Percentiles rank a stretch among this genome's conserved stretches.
These are phyloP conservation scores for Cactoblastis cactorum DNA, from an alignment of 2,888 invertebrate species.

Conservation along the genomic window DNA sequence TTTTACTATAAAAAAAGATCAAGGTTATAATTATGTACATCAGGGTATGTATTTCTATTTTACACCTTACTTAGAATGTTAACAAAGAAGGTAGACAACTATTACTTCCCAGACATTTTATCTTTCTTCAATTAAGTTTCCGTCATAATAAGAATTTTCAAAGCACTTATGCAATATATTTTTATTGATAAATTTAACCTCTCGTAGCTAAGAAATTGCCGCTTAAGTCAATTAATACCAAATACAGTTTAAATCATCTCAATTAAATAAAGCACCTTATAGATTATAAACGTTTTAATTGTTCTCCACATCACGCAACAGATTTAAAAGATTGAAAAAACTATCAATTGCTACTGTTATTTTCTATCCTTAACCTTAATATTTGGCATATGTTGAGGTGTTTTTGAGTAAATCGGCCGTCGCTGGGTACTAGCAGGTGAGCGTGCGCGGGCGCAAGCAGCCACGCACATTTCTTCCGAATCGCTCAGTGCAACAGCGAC, in stretches of 20 bases:
- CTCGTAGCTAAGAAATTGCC: not conserved
- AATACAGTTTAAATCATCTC: not conserved
- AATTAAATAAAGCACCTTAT: not conserved
- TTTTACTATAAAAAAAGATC: no score
- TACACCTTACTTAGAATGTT: slow-evolving; percentile 5
- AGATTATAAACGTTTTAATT: slow-evolving; percentile 17
- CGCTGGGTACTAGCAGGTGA: slow-evolving; percentile 53
- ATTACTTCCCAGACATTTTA: slow-evolving; percentile 14
- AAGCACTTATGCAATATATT: not conserved
- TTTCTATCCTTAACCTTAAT: slow-evolving; percentile 75
- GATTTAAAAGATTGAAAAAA: slow-evolving; percentile 20
- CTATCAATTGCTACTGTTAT: slow-evolving; percentile 38
- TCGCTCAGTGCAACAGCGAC: slow-evolving; percentile 69
- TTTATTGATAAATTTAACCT: not conserved
- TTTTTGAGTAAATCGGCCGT: slow-evolving; percentile 5
- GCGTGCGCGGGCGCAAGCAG: slow-evolving; percentile 62
- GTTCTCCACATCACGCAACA: slow-evolving; percentile 40
- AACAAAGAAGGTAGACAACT: slow-evolving; percentile 12
- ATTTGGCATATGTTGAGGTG: slow-evolving; percentile 42
- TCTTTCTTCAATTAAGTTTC: slow-evolving; percentile 5
- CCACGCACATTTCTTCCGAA: slow-evolving; percentile 55
- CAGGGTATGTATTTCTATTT: not conserved
- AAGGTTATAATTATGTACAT: not conserved
- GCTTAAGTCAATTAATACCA: not conserved
- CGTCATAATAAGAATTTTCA: slow-evolving; percentile 6